Evolutionary conservation across 2,888 invertebrate genomes (phyloP), one percentile per base, ranked within the genome.

Genomic region (Stenodema calcarata): DNA sequence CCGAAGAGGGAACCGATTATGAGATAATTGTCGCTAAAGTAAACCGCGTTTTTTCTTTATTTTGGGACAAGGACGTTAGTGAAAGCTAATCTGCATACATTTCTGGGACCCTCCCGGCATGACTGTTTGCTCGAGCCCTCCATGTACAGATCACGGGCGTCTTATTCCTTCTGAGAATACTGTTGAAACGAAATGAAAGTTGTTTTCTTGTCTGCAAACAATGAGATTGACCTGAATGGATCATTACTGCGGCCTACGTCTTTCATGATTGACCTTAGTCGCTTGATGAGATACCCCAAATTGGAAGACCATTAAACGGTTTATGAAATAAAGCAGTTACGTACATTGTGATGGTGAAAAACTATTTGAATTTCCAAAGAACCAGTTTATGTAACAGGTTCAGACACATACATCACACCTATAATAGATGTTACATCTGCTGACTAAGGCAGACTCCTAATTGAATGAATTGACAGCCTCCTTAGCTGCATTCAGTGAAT

Each of bases 31-130:
- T 44, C 84, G 69, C 69, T 28, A 41, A 84, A 84, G 84, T 84
- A 84, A 84, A 84, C 84, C 84, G 84, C 84, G 75, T 47, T 30
- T 70, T 27, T 70, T 70, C 70, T 73, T 73, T 9, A 11, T 54
- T 84, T 73, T 44, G 84, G 73, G 84, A 73, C 84, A 84, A 84
- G 84, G 84, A 84, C 84, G 84, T 28, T 47, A 83, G 83, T 83
- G 83, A 83, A 83, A 83, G 83, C 83, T 83, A 69, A 83, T 83
- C 69, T 27, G 70, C 83, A 70, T 83, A 69, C n/a, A 42, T 41
- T 70, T 69, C 70, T 44, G 18, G 0, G 62, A 23, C 23, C 47
- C 79, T 47, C 75, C 50, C n/a, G 50, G n/a, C 6, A 50, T 50
- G 50, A n/a, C 50, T 50, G 50, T 50, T 16, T 47, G n/a, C 50